Conservation (phyloP, 2,888 invertebrate species). For the Caenorhabditis sp. region DNA sequence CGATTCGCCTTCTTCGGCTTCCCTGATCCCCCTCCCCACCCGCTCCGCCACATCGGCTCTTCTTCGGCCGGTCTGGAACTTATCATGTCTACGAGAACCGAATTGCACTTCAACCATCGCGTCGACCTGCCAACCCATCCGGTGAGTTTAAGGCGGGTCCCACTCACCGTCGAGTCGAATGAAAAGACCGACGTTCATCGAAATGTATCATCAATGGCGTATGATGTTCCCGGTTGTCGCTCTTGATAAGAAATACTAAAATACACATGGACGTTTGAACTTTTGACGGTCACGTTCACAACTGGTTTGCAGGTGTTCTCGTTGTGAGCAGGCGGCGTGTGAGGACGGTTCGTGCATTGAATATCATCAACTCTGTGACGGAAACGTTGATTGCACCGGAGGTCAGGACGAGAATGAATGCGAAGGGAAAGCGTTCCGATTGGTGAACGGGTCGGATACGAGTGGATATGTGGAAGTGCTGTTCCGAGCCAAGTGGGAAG, state of each 20-base stretch:
- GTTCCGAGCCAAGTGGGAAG: conserved; percentile 85
- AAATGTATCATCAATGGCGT: conserved; percentile 44
- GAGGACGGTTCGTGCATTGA: conserved; percentile 59
- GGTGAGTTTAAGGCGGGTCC: background rate
- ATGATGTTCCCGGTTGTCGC: background rate
- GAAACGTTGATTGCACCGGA: conserved; percentile 52
- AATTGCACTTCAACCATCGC: conserved; percentile 38
- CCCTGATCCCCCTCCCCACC: conserved; percentile 6
- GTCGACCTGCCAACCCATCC: conserved; percentile 44
- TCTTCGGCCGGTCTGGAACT: conserved; percentile 53
- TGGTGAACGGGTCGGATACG: conserved; percentile 60
- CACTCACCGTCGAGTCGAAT: conserved; percentile 20
- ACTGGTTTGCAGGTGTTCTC: conserved; percentile 63
- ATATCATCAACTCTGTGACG: conserved; percentile 56
- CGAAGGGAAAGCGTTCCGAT: conserved; percentile 53
- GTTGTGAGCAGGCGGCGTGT: conserved; percentile 62
- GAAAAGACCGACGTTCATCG: conserved; percentile 41
- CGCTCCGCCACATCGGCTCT: conserved; percentile 34
- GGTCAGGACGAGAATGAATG: conserved; percentile 62
- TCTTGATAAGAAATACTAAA: conserved; percentile 33
- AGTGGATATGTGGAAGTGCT: conserved; percentile 63
- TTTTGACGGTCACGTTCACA: conserved; percentile 15
- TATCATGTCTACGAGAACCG: conserved; percentile 50
- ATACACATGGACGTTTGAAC: background rate
- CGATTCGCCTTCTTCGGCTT: conserved; percentile 28